Conservation (phyloP, 1,140 invertebrate species). For the Drosophila biarmipes region DNA sequence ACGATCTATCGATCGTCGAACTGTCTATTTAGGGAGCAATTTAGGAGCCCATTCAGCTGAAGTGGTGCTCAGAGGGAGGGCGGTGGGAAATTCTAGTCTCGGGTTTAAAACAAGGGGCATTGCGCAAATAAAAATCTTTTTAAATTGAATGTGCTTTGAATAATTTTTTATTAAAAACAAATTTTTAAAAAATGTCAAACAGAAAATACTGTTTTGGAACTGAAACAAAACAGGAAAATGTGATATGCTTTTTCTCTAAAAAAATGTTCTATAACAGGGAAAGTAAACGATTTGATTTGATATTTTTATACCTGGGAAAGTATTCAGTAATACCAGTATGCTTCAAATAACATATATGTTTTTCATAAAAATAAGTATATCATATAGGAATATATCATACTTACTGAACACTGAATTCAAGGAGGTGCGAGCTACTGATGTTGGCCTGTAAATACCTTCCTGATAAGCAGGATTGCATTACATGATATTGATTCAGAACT, state of each 20-base stretch:
- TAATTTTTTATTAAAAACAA: too few species aligned
- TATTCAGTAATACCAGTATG: too few species aligned
- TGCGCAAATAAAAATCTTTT: not conserved
- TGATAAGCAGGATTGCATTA: constrained; percentile 42
- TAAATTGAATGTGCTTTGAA: not conserved
- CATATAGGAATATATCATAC: too few species aligned
- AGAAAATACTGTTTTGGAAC: too few species aligned
- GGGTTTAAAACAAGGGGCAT: not conserved
- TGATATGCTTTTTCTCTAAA: not conserved
- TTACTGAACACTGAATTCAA: not conserved
- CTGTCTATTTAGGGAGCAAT: constrained; percentile 45
- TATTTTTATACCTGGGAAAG: too few species aligned
- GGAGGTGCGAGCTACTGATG: not conserved
- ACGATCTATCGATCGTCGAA: constrained; percentile 29
- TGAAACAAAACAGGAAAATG: not conserved
- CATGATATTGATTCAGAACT: constrained; percentile 39
- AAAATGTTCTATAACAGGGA: too few species aligned
- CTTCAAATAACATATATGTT: too few species aligned
- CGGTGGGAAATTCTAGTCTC: not conserved
- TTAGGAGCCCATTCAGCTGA: constrained; percentile 15
- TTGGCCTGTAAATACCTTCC: constrained; percentile 15
- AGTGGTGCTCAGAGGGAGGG: not conserved
- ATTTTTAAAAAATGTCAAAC: too few species aligned
- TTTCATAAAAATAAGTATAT: too few species aligned
- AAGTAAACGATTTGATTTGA: too few species aligned